phyloP scores from a whole-genome alignment of 1,140 invertebrate genomes.

The Psix sp. region DNA sequence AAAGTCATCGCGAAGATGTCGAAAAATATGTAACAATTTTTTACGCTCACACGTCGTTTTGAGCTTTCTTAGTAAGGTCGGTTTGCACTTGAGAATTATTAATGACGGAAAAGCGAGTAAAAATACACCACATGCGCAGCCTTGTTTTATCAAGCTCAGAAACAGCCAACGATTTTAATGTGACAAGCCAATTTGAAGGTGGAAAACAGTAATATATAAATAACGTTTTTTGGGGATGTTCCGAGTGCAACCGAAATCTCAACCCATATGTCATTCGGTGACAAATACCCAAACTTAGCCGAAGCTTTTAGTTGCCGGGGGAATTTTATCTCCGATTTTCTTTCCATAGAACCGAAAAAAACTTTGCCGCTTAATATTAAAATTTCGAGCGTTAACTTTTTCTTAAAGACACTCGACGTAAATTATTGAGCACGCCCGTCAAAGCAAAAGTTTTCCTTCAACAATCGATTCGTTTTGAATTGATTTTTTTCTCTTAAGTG shows the following conservation, averaged over 20 bases:
- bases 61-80: neutral
- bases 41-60: neutral
- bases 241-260: constrained; percentile 17
- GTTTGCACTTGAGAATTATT: constrained; percentile 1
- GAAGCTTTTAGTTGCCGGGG: constrained; percentile 43
- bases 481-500: no score
- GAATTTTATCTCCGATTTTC: constrained; percentile 44
- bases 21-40: neutral
- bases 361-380: constrained; percentile 39
- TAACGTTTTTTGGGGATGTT: constrained; percentile 5
- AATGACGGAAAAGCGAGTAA: neutral
- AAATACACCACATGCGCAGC: no score
- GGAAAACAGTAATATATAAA: constrained; percentile 22
- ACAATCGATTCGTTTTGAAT: no score
- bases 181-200: neutral
- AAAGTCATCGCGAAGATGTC: constrained; percentile 13
- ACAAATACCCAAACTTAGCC: constrained; percentile 38
- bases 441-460: neutral
- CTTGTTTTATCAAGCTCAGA: no score
- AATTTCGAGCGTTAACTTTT: constrained; percentile 32
- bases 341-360: constrained; percentile 25
- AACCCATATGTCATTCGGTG: constrained; percentile 28
- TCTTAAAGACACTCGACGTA: constrained; percentile 19
- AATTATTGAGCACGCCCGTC: constrained; percentile 38
- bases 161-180: neutral